phyloP scores from a whole-genome alignment of 2,888 invertebrate species.

The Corythucha ciliata region DNA sequence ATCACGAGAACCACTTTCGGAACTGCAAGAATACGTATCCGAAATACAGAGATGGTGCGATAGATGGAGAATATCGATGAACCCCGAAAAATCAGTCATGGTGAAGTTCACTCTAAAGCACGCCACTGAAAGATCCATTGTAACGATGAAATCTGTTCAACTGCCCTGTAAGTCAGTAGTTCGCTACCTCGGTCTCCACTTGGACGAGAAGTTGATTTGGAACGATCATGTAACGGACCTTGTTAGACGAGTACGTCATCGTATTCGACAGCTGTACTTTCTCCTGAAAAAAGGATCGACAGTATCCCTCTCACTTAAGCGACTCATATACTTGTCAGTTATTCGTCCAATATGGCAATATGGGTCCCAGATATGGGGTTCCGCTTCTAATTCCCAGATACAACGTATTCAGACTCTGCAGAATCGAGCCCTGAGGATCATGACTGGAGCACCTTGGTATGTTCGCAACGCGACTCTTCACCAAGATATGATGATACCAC shows the following conservation, averaged over 20 bases:
- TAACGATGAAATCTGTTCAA: background rate
- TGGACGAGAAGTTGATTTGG: constrained; percentile 4
- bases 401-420: constrained; percentile 8
- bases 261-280: background rate
- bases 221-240: background rate
- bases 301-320: background rate
- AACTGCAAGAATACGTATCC: background rate
- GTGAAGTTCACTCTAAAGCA: constrained; percentile 9
- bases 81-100: constrained; percentile 1
- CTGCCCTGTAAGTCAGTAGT: constrained; percentile 7
- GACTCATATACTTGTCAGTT: background rate
- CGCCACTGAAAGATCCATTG: no score
- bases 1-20: background rate
- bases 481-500: background rate
- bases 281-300: background rate
- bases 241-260: background rate
- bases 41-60: background rate
- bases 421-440: constrained; percentile 6
- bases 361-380: constrained; percentile 4
- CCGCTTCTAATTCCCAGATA: constrained; percentile 3
- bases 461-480: constrained; percentile 4
- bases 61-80: constrained; percentile 1
- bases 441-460: constrained; percentile 7
- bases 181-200: constrained; percentile 8
- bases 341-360: constrained; percentile 10